phyloP scores from a whole-genome alignment of 2,797 vertebrate species.

The Otolemur crassicaudatus region DNA sequence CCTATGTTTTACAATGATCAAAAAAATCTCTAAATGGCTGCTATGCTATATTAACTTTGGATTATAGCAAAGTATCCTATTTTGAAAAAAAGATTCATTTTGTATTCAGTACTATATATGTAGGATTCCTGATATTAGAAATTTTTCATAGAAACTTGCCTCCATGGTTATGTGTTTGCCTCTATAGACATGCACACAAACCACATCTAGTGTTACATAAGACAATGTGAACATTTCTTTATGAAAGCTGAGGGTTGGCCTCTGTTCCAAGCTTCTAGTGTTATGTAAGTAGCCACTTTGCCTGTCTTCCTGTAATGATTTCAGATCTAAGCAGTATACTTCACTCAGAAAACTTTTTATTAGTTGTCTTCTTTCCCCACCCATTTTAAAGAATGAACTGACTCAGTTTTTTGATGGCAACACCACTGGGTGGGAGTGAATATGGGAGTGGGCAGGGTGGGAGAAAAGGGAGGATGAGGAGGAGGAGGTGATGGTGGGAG shows the following conservation, averaged over 20 bases:
- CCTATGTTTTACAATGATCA: background rate
- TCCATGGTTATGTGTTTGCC: background rate
- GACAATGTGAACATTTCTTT: slow-evolving; percentile 42
- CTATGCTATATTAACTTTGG: background rate
- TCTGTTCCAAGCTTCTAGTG: slow-evolving; percentile 49
- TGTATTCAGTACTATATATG: background rate
- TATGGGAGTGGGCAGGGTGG: slow-evolving; percentile 83
- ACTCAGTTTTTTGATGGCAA: slow-evolving; percentile 85
- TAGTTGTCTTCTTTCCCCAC: slow-evolving; percentile 78
- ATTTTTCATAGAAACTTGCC: background rate
- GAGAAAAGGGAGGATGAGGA: slow-evolving; percentile 83
- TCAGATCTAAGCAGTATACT: slow-evolving; percentile 75
- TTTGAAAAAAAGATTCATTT: slow-evolving; percentile 21
- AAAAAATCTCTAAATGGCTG: background rate
- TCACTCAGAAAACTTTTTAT: slow-evolving; percentile 79
- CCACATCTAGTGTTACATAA: slow-evolving; percentile 41
- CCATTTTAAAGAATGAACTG: slow-evolving; percentile 84
- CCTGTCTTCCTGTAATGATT: slow-evolving; percentile 61
- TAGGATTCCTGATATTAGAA: background rate
- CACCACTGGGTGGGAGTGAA: slow-evolving; percentile 82
- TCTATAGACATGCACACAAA: background rate
- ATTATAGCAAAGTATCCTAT: background rate
- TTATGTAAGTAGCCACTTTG: slow-evolving; percentile 68
- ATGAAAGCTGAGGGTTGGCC: slow-evolving; percentile 10
- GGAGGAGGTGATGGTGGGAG: slow-evolving; percentile 83